Percentiles rank a stretch among this genome's conserved stretches.
Evolutionary conservation across 2,888 invertebrate genomes (phyloP).

Genomic region (Netelia melanura): DNA sequence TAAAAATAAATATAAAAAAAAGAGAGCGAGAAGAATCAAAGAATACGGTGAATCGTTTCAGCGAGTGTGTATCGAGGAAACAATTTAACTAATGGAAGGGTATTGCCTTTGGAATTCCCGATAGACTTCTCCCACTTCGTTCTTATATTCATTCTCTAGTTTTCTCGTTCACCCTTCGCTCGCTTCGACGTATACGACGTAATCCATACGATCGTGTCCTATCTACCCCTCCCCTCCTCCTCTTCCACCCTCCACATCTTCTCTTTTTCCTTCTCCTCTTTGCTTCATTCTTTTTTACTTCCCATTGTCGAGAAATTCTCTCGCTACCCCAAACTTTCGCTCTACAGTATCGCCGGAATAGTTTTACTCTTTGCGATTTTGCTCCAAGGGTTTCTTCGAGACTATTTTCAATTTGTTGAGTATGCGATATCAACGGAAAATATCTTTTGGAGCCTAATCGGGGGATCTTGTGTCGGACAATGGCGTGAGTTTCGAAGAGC

Average conservation of each 20-base stretch:
- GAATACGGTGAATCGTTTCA: conserved; percentile 68
- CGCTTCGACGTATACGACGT: conserved; percentile 42
- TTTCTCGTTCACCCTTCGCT: conserved; percentile 8
- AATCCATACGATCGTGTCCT: conserved; percentile 59
- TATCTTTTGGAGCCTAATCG: conserved; percentile 52
- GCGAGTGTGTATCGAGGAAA: conserved; percentile 75
- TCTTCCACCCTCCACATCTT: conserved; percentile 9
- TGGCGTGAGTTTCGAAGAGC: background rate
- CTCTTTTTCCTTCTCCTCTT: conserved; percentile 2
- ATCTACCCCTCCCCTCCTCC: conserved; percentile 29
- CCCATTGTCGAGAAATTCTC: conserved; percentile 58
- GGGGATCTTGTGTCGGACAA: conserved; percentile 12
- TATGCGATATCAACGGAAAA: conserved; percentile 53
- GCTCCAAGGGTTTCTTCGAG: conserved; percentile 10
- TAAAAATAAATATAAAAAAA: conserved; percentile 15
- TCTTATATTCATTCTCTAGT: conserved; percentile 22
- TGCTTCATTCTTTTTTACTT: conserved; percentile 1
- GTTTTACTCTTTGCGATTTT: conserved; percentile 20
- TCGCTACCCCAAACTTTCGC: conserved; percentile 10
- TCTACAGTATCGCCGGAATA: conserved; percentile 34
- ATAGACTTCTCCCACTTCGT: conserved; percentile 57
- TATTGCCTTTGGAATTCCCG: conserved; percentile 74
- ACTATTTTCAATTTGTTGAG: conserved; percentile 28
- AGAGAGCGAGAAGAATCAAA: conserved; percentile 67
- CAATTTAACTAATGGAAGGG: conserved; percentile 83